These are phyloP conservation scores for Hyposoter dolosus DNA, from an alignment of 2,888 invertebrate genomes.

Conservation along the genomic window DNA sequence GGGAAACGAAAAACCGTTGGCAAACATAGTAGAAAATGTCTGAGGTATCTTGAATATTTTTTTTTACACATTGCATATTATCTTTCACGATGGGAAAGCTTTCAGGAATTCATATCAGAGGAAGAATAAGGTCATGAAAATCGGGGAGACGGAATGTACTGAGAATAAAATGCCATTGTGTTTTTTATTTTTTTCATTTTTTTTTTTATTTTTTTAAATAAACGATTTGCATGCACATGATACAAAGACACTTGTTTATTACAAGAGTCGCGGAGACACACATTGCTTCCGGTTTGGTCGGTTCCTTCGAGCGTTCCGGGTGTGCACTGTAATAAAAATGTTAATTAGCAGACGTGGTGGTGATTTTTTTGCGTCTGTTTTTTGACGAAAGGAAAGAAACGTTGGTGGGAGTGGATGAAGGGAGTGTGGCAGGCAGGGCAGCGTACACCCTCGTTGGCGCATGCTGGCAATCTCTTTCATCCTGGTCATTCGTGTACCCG, in stretches of 20 bases:
- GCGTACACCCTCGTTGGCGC: slow-evolving; percentile 32
- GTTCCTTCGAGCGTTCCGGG: slow-evolving; percentile 49
- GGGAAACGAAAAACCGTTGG: not conserved
- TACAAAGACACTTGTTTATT: slow-evolving; percentile 17
- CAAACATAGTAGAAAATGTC: not conserved
- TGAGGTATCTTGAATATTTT: not conserved
- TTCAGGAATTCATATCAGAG: not conserved
- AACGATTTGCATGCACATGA: not conserved
- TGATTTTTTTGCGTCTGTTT: slow-evolving; percentile 13
- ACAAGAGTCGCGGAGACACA: slow-evolving; percentile 20
- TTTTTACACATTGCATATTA: not conserved
- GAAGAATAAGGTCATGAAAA: not conserved
- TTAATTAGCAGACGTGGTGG: slow-evolving; percentile 59
- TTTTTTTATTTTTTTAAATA: not conserved
- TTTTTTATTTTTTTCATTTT: not conserved
- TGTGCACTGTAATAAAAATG: slow-evolving; percentile 65
- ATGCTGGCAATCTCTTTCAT: slow-evolving; percentile 59
- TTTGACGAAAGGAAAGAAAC: slow-evolving; percentile 40
- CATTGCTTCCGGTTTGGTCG: slow-evolving; percentile 60
- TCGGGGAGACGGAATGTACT: not conserved
- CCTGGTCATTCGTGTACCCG: slow-evolving; percentile 62
- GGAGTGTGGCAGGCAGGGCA: not conserved
- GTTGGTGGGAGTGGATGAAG: slow-evolving; percentile 14
- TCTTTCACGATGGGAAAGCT: not conserved
- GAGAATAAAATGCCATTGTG: not conserved